Percentiles rank a stretch among this genome's conserved stretches.
Conservation (phyloP, 2,888 invertebrate genomes). For the Acanthoscelides obtectus region DNA sequence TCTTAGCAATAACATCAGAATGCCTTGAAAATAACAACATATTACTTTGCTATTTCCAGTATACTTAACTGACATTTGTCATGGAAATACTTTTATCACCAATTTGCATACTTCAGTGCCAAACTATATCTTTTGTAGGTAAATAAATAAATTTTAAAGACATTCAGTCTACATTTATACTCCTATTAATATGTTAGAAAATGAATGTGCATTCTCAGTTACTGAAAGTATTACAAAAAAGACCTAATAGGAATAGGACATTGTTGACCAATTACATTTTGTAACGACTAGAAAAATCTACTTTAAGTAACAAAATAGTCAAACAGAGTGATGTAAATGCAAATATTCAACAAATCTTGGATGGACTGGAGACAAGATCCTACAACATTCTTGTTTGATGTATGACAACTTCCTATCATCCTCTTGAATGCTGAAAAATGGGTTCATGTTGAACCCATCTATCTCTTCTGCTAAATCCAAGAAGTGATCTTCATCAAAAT, state of each 20-base stretch:
- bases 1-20: too few relatives aligned
- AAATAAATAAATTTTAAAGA: too few relatives aligned
- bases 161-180: too few relatives aligned
- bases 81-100: too few relatives aligned
- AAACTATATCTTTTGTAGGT: too few relatives aligned
- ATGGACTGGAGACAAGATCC: conserved; percentile 27
- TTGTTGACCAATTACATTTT: background rate
- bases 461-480: conserved; percentile 31
- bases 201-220: too few relatives aligned
- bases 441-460: conserved; percentile 30
- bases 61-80: too few relatives aligned
- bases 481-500: conserved; percentile 27
- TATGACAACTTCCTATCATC: conserved; percentile 27
- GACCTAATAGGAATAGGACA: too few relatives aligned
- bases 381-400: conserved; percentile 33
- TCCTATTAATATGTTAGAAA: too few relatives aligned
- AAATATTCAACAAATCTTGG: conserved; percentile 28
- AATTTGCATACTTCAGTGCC: too few relatives aligned
- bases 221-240: background rate
- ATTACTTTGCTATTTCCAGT: too few relatives aligned
- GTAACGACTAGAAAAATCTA: background rate
- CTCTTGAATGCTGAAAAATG: conserved; percentile 29
- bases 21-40: too few relatives aligned
- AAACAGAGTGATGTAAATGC: background rate
- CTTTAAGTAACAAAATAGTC: background rate